Conservation (phyloP, 92 coral and sea anemone species). For the Phenganax subtilis region DNA sequence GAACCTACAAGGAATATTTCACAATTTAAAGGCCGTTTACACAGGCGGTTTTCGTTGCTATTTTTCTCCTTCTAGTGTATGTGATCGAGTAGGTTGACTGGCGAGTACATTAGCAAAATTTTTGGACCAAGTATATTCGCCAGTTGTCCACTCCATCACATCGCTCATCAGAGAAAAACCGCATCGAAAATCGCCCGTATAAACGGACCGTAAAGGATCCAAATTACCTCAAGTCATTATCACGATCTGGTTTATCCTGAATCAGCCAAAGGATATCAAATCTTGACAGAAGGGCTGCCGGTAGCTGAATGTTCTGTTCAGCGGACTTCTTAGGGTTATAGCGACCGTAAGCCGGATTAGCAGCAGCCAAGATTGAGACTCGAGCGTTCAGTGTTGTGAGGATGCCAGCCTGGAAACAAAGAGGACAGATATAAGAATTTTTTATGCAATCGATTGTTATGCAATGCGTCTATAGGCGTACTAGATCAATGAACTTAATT, state of each 20-base stretch:
- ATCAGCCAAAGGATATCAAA: conserved; percentile 94
- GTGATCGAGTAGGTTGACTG: too few species aligned
- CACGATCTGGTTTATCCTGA: conserved; percentile 96
- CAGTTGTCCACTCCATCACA: neutral
- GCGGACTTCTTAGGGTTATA: conserved; percentile 98
- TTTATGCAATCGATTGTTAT: too few species aligned
- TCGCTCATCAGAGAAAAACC: neutral
- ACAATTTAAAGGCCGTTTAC: too few species aligned
- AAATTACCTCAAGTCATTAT: conserved; percentile 79
- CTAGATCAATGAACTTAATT: too few species aligned
- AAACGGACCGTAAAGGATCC: neutral
- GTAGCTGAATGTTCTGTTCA: conserved; percentile 96
- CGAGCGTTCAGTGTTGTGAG: conserved; percentile 97
- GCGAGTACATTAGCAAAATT: too few species aligned
- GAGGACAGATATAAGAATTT: too few species aligned
- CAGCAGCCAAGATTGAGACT: conserved; percentile 96
- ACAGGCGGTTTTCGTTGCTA: too few species aligned
- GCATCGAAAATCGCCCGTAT: neutral
- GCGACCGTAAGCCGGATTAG: conserved; percentile 98
- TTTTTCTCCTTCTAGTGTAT: too few species aligned
- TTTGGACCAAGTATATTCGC: too few species aligned
- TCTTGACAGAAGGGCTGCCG: conserved; percentile 95
- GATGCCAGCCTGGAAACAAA: conserved; percentile 74
- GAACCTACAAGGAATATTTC: too few species aligned
- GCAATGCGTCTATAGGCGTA: too few species aligned